Evolutionary conservation across 2,113 vertebrate genomes (phyloP).

Genomic region (Passer montanus): DNA sequence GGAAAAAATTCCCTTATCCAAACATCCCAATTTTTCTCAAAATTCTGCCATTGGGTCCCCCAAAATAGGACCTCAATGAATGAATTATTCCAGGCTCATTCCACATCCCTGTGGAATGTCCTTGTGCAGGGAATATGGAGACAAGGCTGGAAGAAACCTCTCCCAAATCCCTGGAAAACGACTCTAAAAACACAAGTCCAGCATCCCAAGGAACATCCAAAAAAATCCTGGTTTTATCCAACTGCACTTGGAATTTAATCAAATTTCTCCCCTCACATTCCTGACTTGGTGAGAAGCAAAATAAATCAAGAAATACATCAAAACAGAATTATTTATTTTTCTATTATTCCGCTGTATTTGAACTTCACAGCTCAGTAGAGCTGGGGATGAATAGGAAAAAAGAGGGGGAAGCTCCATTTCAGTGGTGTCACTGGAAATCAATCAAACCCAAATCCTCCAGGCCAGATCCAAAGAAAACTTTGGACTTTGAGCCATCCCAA

Average conservation of each 20-base stretch:
- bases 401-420: too few species aligned
- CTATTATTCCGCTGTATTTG: too few species aligned
- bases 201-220: background rate
- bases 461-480: too few species aligned
- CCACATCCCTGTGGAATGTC: fast-evolving
- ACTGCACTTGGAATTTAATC: background rate
- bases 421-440: too few species aligned
- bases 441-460: too few species aligned
- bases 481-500: too few species aligned
- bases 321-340: too few species aligned
- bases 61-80: background rate
- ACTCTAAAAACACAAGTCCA: background rate
- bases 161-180: background rate
- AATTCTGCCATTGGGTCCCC: background rate
- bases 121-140: fast-evolving
- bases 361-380: too few species aligned
- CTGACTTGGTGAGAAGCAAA: too few species aligned
- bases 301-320: too few species aligned
- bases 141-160: background rate
- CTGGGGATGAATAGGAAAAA: too few species aligned
- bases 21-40: fast-evolving
- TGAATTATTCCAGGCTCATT: background rate
- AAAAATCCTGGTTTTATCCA: background rate
- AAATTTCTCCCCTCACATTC: background rate
- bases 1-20: background rate